Evolutionary conservation across 37 sponge, comb jelly and placozoan genomes (phyloP).

Genomic region (Corticium candelabrum): DNA sequence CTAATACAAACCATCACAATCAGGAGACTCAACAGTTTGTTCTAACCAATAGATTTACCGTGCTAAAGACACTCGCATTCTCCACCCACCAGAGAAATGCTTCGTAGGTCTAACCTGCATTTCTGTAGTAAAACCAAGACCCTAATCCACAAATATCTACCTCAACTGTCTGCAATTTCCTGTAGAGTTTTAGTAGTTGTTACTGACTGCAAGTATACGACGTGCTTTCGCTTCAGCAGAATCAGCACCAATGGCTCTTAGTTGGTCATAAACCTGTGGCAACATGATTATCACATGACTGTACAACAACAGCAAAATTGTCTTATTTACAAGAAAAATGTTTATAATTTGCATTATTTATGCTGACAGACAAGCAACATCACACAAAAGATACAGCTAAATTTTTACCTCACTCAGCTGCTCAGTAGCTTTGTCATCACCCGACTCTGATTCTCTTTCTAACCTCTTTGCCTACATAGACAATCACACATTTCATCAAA

Average conservation of each 20-base stretch:
- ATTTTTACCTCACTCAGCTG: neutral
- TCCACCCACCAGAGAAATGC: conserved; percentile 97
- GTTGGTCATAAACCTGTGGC: conserved; percentile 63
- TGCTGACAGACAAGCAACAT: too few species aligned
- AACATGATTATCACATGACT: conserved; percentile 22
- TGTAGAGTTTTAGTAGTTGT: neutral
- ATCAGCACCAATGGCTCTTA: conserved; percentile 87
- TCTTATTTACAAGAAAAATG: neutral
- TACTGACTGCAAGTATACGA: conserved; percentile 73
- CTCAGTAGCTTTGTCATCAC: conserved; percentile 45
- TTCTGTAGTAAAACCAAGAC: conserved; percentile 86
- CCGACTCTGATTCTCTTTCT: conserved; percentile 31
- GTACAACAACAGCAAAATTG: neutral
- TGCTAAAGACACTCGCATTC: conserved; percentile 98
- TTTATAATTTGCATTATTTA: too few species aligned
- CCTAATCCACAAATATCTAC: conserved; percentile 29
- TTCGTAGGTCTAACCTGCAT: conserved; percentile 88
- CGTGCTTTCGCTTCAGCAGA: conserved; percentile 87
- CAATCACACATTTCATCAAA: too few species aligned
- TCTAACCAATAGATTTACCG: conserved; percentile 29
- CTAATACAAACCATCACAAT: conserved; percentile 37
- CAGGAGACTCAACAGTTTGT: neutral
- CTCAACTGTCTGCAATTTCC: neutral
- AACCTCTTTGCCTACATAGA: conserved; percentile 26
- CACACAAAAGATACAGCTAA: too few species aligned